Evolutionary conservation across 2,888 invertebrate species (phyloP), one percentile per base, ranked within the genome.

Genomic region (Cremastinae sp.): DNA sequence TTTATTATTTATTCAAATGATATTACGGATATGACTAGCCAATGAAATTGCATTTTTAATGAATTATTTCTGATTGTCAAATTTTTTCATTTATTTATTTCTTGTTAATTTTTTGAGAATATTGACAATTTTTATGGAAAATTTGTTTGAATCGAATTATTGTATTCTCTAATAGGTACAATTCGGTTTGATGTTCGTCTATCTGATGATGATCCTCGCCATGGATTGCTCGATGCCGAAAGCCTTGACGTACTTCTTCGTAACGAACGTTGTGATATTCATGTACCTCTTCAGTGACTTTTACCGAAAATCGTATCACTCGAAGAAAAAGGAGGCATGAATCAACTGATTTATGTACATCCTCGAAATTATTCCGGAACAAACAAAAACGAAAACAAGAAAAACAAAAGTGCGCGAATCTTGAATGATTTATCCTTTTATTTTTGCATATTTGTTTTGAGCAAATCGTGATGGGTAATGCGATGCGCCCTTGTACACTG

Each of bases 181-280:
- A 86, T 95, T 95, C 83, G 90, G 92, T 22, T 85, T 95, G 45
- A 94, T 95, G 91, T 90, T 95, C 18, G 86, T 90, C 7, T 95
- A 94, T 85, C 91, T 94, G 87, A 85, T 90, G 20, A 89, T 90
- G 85, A 91, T 91, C 0, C 89, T 91, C 49, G 90, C 88, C 18
- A 90, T 91, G 87, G 92, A 92, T 79, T 93, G 92, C 87, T 90
- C 91, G 72, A 90, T 92, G 86, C 91, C 92, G 41, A 92, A 91
- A 82, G 90, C 91, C 0, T 87, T 92, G 9, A 91, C 92, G 0
- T 91, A 91, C 84, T 92, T 92, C 89, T 92, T 93, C 85, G 89
- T 91, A 18, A 90, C 90, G 78, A 92, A 93, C 81, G 90, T 91
- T 1, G 71, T 90, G 28, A 91, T 93, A 53, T 93, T 93, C 85